phyloP scores from a whole-genome alignment of 2,797 vertebrate species.

The Salarias fasciatus region DNA sequence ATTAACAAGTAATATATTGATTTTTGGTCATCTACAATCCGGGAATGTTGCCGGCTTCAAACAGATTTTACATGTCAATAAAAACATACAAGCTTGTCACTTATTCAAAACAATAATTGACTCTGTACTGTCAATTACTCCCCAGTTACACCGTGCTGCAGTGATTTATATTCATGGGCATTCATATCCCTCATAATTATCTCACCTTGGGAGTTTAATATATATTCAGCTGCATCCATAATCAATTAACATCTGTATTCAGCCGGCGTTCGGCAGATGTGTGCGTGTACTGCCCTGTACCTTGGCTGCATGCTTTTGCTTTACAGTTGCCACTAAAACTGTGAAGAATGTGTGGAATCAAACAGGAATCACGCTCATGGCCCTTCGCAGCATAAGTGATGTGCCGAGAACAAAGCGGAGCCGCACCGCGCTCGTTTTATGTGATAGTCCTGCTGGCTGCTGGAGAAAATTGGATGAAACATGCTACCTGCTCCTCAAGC shows the following conservation, averaged over 20 bases:
- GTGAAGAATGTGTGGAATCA: slow-evolving; percentile 17
- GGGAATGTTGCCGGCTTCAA: background rate
- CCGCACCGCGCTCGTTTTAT: slow-evolving; percentile 6
- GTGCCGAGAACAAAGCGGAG: background rate
- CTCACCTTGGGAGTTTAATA: slow-evolving; percentile 61
- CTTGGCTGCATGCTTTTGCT: slow-evolving; percentile 6
- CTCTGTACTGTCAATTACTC: slow-evolving; percentile 31
- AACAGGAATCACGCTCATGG: slow-evolving; percentile 5
- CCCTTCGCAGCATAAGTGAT: slow-evolving; percentile 1
- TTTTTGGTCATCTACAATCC: background rate
- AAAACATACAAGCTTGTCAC: slow-evolving; percentile 4
- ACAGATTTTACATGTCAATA: slow-evolving; percentile 6
- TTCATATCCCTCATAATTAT: slow-evolving; percentile 60
- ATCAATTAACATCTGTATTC: slow-evolving; percentile 62
- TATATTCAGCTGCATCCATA: slow-evolving; percentile 61
- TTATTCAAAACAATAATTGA: slow-evolving; percentile 30
- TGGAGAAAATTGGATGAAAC: slow-evolving; percentile 30
- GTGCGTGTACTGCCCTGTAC: slow-evolving; percentile 19
- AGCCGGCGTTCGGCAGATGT: slow-evolving; percentile 40
- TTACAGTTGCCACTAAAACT: slow-evolving; percentile 8
- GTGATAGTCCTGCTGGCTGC: slow-evolving; percentile 16
- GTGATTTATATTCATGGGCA: slow-evolving; percentile 65
- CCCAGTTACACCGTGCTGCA: slow-evolving; percentile 21
- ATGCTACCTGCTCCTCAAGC: slow-evolving; percentile 26
- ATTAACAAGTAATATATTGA: background rate